These are phyloP conservation scores for Nycticryphes semicollaris DNA, from an alignment of 2,113 vertebrate species.

Conservation along the genomic window DNA sequence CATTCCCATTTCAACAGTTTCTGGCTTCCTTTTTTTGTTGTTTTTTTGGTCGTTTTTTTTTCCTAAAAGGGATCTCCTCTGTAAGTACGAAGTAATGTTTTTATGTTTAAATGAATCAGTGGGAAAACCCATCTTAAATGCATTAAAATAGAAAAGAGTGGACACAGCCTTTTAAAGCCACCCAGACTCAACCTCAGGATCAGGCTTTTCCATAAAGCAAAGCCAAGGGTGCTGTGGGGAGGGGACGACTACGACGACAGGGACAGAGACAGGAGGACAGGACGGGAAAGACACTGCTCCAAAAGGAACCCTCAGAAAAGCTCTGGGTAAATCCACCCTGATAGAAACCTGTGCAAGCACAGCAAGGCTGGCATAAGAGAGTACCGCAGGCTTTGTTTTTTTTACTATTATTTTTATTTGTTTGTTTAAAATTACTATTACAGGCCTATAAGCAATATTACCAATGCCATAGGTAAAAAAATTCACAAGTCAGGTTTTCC, in stretches of 20 bases:
- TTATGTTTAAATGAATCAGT: neutral
- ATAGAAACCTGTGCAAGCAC: neutral
- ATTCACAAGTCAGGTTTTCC: neutral
- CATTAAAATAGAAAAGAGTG: neutral
- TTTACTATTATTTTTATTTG: neutral
- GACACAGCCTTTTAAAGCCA: neutral
- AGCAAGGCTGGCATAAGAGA: neutral
- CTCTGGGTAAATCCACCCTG: neutral
- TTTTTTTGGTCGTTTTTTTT: too few species aligned
- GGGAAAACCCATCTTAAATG: rapidly evolving
- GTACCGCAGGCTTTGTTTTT: neutral
- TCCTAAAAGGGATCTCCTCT: neutral
- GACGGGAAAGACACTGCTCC: neutral
- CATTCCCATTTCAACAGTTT: neutral
- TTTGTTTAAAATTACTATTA: neutral
- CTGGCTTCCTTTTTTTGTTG: neutral
- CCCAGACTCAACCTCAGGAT: neutral
- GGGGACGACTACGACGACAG: neutral
- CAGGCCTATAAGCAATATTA: neutral
- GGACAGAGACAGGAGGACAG: too few species aligned
- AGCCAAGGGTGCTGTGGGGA: neutral
- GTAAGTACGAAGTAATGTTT: neutral
- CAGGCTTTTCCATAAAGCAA: neutral
- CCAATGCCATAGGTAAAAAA: neutral
- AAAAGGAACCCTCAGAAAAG: neutral